These are phyloP conservation scores for Tipula unca DNA, from an alignment of 2,888 invertebrate species.

Conservation along the genomic window DNA sequence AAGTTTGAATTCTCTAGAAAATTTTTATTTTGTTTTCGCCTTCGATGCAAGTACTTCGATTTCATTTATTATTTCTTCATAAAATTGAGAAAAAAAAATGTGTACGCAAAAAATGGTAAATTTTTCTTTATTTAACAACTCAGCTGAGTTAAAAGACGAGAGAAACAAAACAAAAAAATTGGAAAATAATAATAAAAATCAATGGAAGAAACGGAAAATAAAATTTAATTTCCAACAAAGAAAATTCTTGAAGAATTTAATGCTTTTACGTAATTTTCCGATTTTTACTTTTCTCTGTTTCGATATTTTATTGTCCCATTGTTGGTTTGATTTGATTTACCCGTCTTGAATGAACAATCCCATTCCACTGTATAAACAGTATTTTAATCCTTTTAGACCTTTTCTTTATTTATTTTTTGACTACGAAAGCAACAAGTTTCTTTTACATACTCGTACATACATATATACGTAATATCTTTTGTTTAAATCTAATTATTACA, in stretches of 20 bases:
- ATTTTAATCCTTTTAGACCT: not conserved
- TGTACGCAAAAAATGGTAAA: not conserved
- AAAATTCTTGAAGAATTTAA: not conserved
- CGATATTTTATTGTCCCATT: not conserved
- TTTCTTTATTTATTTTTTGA: not conserved
- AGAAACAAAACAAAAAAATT: not conserved
- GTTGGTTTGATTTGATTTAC: not conserved
- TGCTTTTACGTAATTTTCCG: not conserved
- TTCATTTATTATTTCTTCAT: not conserved
- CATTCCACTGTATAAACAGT: not conserved
- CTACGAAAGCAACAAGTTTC: not conserved
- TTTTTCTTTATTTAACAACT: not conserved
- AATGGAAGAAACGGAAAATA: not conserved
- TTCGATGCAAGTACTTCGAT: not conserved
- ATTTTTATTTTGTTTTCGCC: not conserved
- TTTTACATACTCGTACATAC: not conserved
- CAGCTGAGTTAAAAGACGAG: not conserved
- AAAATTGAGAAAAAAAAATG: not conserved
- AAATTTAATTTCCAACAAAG: constrained; percentile 8
- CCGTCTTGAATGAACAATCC: not conserved
- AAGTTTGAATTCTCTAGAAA: not conserved
- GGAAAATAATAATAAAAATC: not conserved
- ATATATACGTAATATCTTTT: not conserved
- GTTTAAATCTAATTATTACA: not conserved
- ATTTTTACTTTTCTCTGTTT: not conserved